Percentiles rank a stretch among this genome's conserved stretches.
Conservation (phyloP, 2,113 vertebrate genomes). For the Protobothrops mucrosquamatus region DNA sequence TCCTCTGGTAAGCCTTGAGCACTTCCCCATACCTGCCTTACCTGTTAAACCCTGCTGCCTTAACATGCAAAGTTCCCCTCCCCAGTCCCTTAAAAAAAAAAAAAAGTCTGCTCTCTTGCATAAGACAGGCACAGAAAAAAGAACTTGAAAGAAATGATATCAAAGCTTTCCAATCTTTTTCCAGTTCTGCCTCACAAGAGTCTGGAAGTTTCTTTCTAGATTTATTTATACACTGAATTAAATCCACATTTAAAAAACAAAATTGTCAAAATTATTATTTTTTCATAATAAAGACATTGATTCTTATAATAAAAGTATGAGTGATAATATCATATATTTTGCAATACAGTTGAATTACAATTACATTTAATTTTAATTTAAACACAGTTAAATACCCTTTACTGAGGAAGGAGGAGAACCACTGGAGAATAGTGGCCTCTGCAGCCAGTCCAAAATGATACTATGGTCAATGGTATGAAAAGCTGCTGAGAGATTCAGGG, state of each 20-base stretch:
- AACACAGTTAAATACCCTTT: neutral
- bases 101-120: neutral
- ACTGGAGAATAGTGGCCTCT: neutral
- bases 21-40: slow-evolving; percentile 57
- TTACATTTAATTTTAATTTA: neutral
- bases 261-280: neutral
- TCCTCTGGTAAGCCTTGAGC: slow-evolving; percentile 46
- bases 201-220: neutral
- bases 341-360: neutral
- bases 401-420: neutral
- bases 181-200: neutral
- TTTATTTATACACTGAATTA: neutral
- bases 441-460: neutral
- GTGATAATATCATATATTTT: neutral
- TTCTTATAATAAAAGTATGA: neutral
- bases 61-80: slow-evolving; percentile 54
- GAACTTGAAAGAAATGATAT: neutral
- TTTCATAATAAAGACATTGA: neutral
- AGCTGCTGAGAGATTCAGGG: neutral
- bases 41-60: slow-evolving; percentile 48
- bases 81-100: neutral
- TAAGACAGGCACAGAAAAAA: neutral
- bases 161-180: neutral
- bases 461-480: neutral
- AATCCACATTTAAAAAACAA: neutral